phyloP scores from a whole-genome alignment of 1,140 invertebrate species.

The Phocides pigmalion region DNA sequence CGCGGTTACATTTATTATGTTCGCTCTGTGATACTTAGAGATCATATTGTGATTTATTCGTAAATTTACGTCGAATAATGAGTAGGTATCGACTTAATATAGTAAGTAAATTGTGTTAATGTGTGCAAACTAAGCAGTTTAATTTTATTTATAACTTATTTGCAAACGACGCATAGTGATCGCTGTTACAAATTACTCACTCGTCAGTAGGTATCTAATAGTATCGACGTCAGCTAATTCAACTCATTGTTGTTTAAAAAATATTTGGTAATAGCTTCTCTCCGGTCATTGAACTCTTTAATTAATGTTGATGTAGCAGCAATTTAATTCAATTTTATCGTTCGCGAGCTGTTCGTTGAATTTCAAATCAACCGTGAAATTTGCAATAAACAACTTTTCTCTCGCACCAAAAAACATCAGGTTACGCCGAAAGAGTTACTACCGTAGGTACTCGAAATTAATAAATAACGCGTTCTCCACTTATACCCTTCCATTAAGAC shows the following conservation, averaged over 20 bases:
- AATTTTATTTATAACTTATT: neutral
- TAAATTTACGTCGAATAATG: too few species aligned
- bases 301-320: slow-evolving; percentile 59
- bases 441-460: too few species aligned
- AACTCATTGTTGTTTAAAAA: slow-evolving; percentile 28
- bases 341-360: slow-evolving; percentile 44
- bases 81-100: too few species aligned
- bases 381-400: slow-evolving; percentile 45
- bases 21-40: neutral
- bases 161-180: neutral
- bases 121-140: neutral
- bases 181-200: neutral
- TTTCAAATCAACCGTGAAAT: slow-evolving; percentile 52
- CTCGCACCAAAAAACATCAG: slow-evolving; percentile 4
- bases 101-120: too few species aligned
- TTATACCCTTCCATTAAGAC: too few species aligned
- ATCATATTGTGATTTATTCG: neutral
- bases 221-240: slow-evolving; percentile 21
- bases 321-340: slow-evolving; percentile 53
- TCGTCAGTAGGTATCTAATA: slow-evolving; percentile 11
- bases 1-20: slow-evolving; percentile 6
- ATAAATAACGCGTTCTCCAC: too few species aligned
- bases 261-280: slow-evolving; percentile 56
- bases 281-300: slow-evolving; percentile 59
- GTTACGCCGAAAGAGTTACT: too few species aligned